A percentile compares a stretch with the other conserved stretches of the same genome.
Evolutionary conservation across 2,797 vertebrate genomes (phyloP).

Genomic region (Phaenicophaeus curvirostris): DNA sequence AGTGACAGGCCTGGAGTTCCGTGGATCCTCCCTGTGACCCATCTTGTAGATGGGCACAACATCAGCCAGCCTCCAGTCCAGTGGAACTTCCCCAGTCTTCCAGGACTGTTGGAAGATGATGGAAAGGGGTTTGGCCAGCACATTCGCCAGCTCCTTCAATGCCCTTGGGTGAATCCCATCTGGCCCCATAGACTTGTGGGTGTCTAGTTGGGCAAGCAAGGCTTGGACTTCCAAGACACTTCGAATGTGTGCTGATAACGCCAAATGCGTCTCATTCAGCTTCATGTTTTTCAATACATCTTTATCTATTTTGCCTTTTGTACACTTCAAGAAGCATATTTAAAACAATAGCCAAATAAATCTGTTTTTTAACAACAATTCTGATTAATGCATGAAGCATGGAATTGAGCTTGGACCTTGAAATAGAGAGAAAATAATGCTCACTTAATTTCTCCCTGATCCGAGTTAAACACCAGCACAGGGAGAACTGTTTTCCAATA

Average conservation of each 20-base stretch:
- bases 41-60: no score
- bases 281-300: background rate
- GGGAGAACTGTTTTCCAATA: background rate
- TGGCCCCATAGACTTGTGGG: no score
- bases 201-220: no score
- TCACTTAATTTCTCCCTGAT: background rate
- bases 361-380: background rate
- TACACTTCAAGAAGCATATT: background rate
- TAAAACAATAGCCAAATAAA: background rate
- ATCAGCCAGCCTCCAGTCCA: no score
- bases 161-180: no score
- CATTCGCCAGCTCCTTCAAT: no score
- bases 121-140: no score
- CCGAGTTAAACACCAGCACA: background rate
- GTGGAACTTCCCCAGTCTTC: no score
- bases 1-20: no score
- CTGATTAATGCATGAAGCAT: background rate
- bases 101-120: no score
- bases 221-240: background rate
- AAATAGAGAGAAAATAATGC: background rate
- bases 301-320: conserved; percentile 8
- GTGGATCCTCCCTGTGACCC: no score
- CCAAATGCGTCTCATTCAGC: background rate
- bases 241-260: background rate
- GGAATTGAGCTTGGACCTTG: background rate